A percentile compares a stretch with the other conserved stretches of the same genome.
Conservation (phyloP, 2,113 vertebrate genomes). For the Dendrocopos noguchii region DNA sequence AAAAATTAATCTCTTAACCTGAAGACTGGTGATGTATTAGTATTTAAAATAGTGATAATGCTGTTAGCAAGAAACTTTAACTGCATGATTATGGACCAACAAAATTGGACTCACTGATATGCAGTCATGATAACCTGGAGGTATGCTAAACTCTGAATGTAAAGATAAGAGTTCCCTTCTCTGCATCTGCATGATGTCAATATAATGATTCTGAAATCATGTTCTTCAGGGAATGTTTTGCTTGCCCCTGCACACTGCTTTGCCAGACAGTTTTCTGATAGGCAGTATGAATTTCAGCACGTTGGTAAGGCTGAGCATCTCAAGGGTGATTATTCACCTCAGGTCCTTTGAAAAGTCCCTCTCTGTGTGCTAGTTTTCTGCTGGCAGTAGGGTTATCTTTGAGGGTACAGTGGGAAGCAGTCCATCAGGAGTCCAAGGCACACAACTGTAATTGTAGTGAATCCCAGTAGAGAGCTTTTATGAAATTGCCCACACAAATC, state of each 20-base stretch:
- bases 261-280: neutral
- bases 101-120: neutral
- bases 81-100: slow-evolving; percentile 16
- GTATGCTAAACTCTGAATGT: neutral
- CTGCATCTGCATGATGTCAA: neutral
- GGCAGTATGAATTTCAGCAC: neutral
- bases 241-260: neutral
- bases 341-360: neutral
- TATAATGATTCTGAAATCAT: neutral
- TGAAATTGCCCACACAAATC: neutral
- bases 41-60: slow-evolving; percentile 41
- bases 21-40: neutral
- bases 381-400: neutral
- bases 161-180: neutral
- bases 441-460: accelerated
- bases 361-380: neutral
- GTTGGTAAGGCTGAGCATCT: neutral
- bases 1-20: slow-evolving; percentile 30
- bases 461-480: neutral
- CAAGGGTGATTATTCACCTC: neutral
- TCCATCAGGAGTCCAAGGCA: neutral
- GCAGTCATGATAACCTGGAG: neutral
- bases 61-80: slow-evolving; percentile 29
- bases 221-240: neutral
- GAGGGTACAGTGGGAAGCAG: neutral